A percentile compares a stretch with the other conserved stretches of the same genome.
Conservation (phyloP, 2,888 invertebrate species). For the Cerceris ruficornis region DNA sequence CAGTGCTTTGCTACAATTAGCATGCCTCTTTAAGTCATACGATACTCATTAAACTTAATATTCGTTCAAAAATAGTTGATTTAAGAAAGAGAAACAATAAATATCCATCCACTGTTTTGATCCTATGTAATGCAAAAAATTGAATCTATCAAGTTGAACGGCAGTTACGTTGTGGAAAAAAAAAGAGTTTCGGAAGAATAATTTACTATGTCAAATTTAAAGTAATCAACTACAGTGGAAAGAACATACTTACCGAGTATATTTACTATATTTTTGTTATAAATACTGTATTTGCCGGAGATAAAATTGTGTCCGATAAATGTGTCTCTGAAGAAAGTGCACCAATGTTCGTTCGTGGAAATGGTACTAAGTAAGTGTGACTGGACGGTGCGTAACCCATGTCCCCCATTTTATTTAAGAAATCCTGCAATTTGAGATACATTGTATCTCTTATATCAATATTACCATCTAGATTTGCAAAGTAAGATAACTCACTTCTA, state of each 20-base stretch:
- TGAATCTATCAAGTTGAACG: neutral
- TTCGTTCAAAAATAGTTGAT: slow-evolving; percentile 1
- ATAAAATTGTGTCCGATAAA: slow-evolving; percentile 77
- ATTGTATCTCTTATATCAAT: neutral
- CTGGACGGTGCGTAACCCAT: slow-evolving; percentile 77
- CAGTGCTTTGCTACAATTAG: slow-evolving; percentile 24
- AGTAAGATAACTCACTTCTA: slow-evolving; percentile 69
- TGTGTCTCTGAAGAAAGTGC: slow-evolving; percentile 72
- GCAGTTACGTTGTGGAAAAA: neutral
- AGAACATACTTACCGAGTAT: slow-evolving; percentile 8
- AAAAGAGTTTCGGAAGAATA: neutral
- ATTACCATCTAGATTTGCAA: neutral
- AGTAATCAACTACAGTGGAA: slow-evolving; percentile 7
- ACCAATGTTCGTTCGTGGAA: slow-evolving; percentile 78
- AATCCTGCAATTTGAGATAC: slow-evolving; percentile 66
- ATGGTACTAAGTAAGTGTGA: slow-evolving; percentile 77
- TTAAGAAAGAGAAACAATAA: slow-evolving; percentile 14
- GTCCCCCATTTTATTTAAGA: slow-evolving; percentile 75
- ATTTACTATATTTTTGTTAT: slow-evolving; percentile 78
- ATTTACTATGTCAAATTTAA: neutral
- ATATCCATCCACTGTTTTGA: neutral
- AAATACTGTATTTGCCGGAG: slow-evolving; percentile 80
- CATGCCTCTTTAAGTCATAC: slow-evolving; percentile 9
- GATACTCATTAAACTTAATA: slow-evolving; percentile 16
- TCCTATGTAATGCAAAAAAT: slow-evolving; percentile 13